Percentiles rank a stretch among this genome's conserved stretches.
Conservation (phyloP, 2,797 vertebrate species). For the Pogonophryne albipinna region DNA sequence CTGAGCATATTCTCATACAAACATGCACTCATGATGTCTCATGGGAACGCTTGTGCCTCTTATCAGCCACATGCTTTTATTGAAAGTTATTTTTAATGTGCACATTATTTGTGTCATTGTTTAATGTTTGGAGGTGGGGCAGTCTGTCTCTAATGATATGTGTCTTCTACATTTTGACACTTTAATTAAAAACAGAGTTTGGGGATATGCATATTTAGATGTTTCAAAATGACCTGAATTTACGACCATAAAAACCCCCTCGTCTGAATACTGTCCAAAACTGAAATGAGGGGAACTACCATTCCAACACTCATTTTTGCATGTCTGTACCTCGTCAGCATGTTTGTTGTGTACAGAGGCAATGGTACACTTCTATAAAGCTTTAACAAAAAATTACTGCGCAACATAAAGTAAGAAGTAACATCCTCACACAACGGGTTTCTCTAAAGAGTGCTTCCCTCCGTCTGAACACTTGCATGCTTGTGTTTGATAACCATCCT, state of each 20-base stretch:
- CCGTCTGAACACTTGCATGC: neutral
- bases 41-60: neutral
- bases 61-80: neutral
- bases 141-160: neutral
- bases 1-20: too few species aligned
- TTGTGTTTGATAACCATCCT: neutral
- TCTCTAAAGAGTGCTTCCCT: neutral
- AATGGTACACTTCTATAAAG: neutral
- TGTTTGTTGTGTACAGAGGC: neutral
- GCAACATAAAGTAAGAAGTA: neutral
- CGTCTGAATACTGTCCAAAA: neutral
- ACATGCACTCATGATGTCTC: neutral
- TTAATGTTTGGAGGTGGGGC: too few species aligned
- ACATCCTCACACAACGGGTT: neutral
- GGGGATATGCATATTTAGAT: neutral
- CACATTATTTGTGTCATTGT: neutral
- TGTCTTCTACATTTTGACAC: neutral
- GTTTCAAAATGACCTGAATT: neutral
- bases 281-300: neutral
- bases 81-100: neutral
- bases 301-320: neutral
- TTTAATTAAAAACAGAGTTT: neutral
- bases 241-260: neutral
- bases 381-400: neutral
- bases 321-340: neutral